These are phyloP conservation scores for Julus scanicus DNA, from an alignment of 2,888 invertebrate species.

Conservation along the genomic window DNA sequence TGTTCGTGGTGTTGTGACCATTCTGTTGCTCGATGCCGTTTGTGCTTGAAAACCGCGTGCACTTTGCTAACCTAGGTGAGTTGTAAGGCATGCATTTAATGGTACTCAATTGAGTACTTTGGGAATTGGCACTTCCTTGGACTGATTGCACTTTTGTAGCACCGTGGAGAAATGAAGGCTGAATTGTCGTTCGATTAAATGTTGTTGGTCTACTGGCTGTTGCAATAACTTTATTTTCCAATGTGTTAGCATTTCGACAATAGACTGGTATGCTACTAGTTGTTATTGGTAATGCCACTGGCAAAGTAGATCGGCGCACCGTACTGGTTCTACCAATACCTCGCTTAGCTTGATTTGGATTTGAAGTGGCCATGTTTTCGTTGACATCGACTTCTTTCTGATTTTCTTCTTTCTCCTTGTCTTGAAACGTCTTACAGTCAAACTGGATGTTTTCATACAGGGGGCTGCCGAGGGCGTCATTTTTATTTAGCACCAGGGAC, in stretches of 20 bases:
- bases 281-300: background rate
- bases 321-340: background rate
- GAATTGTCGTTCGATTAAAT: background rate
- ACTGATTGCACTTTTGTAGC: constrained; percentile 4
- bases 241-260: background rate
- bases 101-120: constrained; percentile 25
- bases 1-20: background rate
- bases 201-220: background rate
- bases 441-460: constrained; percentile 50
- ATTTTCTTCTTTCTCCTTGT: background rate
- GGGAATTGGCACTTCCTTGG: constrained; percentile 48
- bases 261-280: background rate
- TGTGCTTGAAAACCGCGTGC: constrained; percentile 42
- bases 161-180: background rate
- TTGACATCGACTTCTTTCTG: background rate
- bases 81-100: constrained; percentile 58
- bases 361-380: constrained; percentile 49
- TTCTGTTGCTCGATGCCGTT: constrained; percentile 34
- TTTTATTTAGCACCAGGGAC: constrained; percentile 52
- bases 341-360: background rate
- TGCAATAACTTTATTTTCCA: background rate
- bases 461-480: background rate
- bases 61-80: constrained; percentile 57
- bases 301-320: constrained; percentile 14
- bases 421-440: background rate